Base-by-base conservation (phyloP, 2,888 invertebrate genomes). In the Nomada fabriciana region DNA sequence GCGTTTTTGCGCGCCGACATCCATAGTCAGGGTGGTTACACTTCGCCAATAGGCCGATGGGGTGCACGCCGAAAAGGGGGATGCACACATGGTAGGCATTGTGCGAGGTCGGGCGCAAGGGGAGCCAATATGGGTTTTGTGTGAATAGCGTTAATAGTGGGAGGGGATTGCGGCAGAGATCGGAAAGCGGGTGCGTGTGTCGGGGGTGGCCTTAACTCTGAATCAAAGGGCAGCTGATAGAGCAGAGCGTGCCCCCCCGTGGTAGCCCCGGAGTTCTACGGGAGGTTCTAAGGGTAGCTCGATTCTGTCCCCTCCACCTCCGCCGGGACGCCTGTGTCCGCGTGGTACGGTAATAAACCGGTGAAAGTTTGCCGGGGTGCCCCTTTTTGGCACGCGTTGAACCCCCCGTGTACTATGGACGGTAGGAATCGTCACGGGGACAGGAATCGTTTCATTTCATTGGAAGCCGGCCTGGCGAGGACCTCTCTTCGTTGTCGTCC, bases 141-240 rank as follows among this genome's bases (percentile, higher is more conserved):
- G 90, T 91, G 90, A 92, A 92, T 92, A 91, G 91, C 88, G 85
- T 89, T 90, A 91, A 91, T 92, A 91, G 92, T 91, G 90, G 92
- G 92, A 92, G 92, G 92, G 91, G 91, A 90, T 81, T 84, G 74
- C 69, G 74, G 81, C 68, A 78, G 71, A 70, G 72, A 73, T 71
- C 68, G 61, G 74, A 77, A 90, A 85, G 85, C 84, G 85, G 86
- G 83, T 69, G 64, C 76, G 80, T 76, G 70, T 67, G 77, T 91
- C 87, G 92, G 93, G 92, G 92, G 93, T 92, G 93, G 90, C 85
- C 85, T 86, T 86, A 82, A 84, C 81, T 83, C 72, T 76, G 83
- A 85, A 87, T 86, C 87, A 86, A 89, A 83, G 90, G 89, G 91
- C 93, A 93, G 93, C 93, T 93, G 93, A 93, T 92, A 90, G 87